phyloP scores from a whole-genome alignment of 2,888 invertebrate genomes.

The Eristalinus aeneus region DNA sequence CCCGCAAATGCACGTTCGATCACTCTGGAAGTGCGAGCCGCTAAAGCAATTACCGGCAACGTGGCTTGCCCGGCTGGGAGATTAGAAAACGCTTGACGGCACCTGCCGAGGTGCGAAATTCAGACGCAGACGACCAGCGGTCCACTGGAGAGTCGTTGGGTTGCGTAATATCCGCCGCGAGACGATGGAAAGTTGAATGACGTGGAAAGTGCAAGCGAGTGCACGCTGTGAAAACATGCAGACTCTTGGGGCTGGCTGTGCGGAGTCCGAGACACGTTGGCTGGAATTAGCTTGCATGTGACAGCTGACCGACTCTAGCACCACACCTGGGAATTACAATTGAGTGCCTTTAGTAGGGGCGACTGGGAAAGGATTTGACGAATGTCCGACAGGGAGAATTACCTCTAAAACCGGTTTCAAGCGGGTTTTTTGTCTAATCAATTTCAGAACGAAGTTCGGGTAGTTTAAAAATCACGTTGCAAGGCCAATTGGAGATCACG shows the following conservation, averaged over 20 bases:
- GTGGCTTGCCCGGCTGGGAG: not conserved
- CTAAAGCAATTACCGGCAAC: not conserved
- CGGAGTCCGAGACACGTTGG: not conserved
- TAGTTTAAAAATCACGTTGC: not conserved
- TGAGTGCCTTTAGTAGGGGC: not conserved
- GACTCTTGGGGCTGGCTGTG: too few species aligned
- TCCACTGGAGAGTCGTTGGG: not conserved
- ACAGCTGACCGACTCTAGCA: not conserved
- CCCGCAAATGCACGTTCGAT: not conserved
- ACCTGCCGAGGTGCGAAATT: not conserved
- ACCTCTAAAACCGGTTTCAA: not conserved
- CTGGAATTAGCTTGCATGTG: not conserved
- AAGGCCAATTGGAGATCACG: not conserved
- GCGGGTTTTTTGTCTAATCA: not conserved
- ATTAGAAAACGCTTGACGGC: not conserved
- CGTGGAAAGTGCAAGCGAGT: conserved; percentile 7
- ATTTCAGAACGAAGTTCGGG: not conserved
- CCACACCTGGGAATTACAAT: not conserved
- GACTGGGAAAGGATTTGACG: not conserved
- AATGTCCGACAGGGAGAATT: not conserved
- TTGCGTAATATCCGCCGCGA: conserved; percentile 53
- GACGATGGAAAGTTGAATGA: conserved; percentile 29
- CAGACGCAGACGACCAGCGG: not conserved
- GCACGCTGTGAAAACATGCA: not conserved
- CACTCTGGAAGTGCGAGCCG: conserved; percentile 2